These are phyloP conservation scores for Motacilla tschutschensis DNA, from an alignment of 2,113 vertebrate species.

Conservation along the genomic window DNA sequence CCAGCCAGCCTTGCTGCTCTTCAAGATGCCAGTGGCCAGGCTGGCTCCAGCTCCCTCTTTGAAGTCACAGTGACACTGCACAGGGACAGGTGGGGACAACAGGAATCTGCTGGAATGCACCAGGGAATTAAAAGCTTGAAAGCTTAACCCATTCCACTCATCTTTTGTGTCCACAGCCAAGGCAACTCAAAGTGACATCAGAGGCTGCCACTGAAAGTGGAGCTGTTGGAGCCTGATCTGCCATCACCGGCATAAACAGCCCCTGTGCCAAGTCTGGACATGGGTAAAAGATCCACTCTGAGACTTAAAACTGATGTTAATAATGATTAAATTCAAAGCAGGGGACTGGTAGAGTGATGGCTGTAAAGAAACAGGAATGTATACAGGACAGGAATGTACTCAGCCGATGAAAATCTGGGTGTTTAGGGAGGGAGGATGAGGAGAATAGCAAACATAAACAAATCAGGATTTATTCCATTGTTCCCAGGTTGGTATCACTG, in stretches of 20 bases:
- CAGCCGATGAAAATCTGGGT: neutral
- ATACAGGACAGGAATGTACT: neutral
- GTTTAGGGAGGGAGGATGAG: neutral
- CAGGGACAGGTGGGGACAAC: neutral
- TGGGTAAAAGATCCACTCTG: neutral
- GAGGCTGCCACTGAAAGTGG: neutral
- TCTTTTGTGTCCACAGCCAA: neutral
- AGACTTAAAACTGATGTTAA: neutral
- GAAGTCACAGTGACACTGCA: neutral
- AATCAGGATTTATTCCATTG: neutral
- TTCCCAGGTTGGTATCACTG: neutral
- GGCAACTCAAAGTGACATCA: neutral
- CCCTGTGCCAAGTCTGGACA: neutral
- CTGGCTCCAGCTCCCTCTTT: neutral
- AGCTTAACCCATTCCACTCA: no score
- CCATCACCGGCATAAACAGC: neutral
- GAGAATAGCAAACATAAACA: neutral
- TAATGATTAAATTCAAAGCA: neutral
- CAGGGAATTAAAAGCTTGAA: neutral
- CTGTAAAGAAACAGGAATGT: neutral
- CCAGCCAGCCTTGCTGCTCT: neutral
- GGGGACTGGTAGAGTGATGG: neutral
- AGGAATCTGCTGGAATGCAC: neutral
- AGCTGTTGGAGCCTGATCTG: neutral
- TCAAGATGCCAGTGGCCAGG: neutral